Evolutionary conservation across 2,797 vertebrate species (phyloP).

Genomic region (Catamblyrhynchus diadema): DNA sequence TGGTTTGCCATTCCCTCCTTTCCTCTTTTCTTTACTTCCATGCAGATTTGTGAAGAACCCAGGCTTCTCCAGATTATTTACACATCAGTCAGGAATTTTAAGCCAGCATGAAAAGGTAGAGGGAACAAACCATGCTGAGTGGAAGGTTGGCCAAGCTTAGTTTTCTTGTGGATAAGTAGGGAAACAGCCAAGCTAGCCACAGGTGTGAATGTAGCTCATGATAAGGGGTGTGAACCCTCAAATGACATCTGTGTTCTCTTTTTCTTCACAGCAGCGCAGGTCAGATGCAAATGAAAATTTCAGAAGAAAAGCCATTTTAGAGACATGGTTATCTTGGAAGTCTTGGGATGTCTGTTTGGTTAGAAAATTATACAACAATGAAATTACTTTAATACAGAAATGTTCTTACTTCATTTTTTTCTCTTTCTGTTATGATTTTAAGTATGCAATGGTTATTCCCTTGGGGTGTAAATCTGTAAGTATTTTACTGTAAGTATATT

Average conservation of each 20-base stretch:
- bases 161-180: neutral
- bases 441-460: neutral
- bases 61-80: neutral
- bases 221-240: neutral
- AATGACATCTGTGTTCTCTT: neutral
- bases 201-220: neutral
- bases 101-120: neutral
- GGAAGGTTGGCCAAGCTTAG: neutral
- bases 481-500: neutral
- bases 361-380: neutral
- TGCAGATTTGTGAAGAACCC: neutral
- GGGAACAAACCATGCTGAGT: neutral
- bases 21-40: neutral
- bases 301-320: neutral
- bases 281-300: neutral
- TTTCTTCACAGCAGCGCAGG: neutral
- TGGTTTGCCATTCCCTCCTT: neutral
- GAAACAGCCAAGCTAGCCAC: neutral
- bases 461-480: slow-evolving; percentile 8
- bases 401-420: neutral
- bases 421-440: neutral
- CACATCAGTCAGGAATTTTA: neutral
- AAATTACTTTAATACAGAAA: neutral
- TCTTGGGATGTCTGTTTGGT: neutral
- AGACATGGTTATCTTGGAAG: neutral